Evolutionary conservation across 2,888 invertebrate genomes (phyloP).

Genomic region (Diarsia dahlii): DNA sequence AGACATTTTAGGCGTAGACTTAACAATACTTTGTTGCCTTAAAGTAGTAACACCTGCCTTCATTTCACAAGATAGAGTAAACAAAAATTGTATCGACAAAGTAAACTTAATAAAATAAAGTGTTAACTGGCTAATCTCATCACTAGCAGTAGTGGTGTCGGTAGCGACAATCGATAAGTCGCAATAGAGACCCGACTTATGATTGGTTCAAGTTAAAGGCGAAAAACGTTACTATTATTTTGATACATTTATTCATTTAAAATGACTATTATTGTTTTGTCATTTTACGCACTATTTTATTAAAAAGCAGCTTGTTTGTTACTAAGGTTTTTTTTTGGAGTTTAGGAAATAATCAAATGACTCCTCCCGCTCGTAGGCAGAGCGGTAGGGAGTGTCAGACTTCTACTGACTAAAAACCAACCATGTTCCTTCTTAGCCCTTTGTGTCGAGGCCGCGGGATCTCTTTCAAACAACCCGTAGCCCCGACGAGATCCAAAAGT

Average conservation of each 20-base stretch:
- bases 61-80: constrained; percentile 16
- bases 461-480: no score
- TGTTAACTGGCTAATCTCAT: constrained; percentile 56
- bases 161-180: constrained; percentile 62
- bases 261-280: not conserved
- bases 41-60: not conserved
- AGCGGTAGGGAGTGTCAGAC: no score
- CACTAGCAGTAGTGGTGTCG: constrained; percentile 59
- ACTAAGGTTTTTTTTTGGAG: no score
- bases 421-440: no score
- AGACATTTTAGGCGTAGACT: not conserved
- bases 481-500: no score
- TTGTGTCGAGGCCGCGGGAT: no score
- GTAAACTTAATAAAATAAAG: constrained; percentile 53
- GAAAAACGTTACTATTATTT: constrained; percentile 5
- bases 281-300: not conserved
- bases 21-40: not conserved
- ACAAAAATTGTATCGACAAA: constrained; percentile 28
- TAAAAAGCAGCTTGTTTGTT: not conserved
- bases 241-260: not conserved
- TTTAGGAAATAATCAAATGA: no score
- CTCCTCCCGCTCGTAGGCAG: no score
- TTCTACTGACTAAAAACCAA: no score
- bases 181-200: constrained; percentile 46
- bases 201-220: constrained; percentile 20